Evolutionary conservation across 2,113 vertebrate species (phyloP).

Genomic region (Aplodontia rufa): DNA sequence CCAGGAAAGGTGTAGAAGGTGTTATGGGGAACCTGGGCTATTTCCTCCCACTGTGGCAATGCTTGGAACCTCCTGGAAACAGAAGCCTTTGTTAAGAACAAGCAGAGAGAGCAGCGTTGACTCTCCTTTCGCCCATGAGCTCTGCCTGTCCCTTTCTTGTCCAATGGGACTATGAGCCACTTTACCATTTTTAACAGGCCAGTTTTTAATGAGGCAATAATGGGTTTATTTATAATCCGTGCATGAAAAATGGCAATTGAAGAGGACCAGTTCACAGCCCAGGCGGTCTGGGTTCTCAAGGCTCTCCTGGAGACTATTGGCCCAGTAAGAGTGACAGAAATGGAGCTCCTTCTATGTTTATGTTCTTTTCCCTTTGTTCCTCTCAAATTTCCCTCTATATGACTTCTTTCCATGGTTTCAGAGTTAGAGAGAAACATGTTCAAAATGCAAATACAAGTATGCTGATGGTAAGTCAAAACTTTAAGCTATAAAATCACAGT

Average conservation of each 20-base stretch:
- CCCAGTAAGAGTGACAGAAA: not conserved
- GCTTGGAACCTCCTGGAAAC: not conserved
- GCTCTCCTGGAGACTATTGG: not conserved
- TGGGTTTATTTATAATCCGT: conserved; percentile 30
- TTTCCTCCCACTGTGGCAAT: not conserved
- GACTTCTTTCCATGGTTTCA: conserved; percentile 15
- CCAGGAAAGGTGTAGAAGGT: not conserved
- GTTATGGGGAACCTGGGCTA: not conserved
- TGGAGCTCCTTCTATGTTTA: not conserved
- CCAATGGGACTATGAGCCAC: not conserved
- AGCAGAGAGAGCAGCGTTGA: not conserved
- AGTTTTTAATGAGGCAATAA: conserved; percentile 49
- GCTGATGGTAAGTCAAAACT: not conserved
- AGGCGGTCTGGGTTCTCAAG: not conserved
- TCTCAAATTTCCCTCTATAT: not conserved
- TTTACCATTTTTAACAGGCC: conserved; percentile 3
- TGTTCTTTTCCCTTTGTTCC: not conserved
- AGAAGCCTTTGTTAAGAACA: not conserved
- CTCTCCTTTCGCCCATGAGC: not conserved
- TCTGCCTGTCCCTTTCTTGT: not conserved
- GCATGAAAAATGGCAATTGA: conserved; percentile 34
- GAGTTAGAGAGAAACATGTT: conserved; percentile 26
- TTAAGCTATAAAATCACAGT: not conserved
- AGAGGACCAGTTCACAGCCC: not conserved
- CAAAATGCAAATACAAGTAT: conserved; percentile 12